Evolutionary conservation across 2,888 invertebrate species (phyloP).

Genomic region (Phalera bucephala): DNA sequence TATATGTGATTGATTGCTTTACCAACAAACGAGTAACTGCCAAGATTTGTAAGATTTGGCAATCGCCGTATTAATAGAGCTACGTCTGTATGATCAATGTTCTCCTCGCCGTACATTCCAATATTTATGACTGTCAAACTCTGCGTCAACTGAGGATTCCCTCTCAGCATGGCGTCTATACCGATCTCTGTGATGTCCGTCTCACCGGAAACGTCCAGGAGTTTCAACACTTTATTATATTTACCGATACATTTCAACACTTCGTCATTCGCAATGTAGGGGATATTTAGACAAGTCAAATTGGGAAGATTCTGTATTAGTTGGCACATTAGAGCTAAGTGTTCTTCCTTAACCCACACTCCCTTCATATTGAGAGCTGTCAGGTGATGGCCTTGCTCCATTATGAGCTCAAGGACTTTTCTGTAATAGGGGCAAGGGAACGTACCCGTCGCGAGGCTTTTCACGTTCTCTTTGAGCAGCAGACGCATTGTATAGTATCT

Average conservation of each 20-base stretch:
- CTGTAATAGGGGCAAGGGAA: constrained; percentile 89
- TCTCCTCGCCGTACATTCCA: constrained; percentile 87
- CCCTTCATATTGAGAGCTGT: constrained; percentile 87
- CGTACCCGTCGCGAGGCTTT: constrained; percentile 85
- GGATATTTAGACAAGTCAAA: constrained; percentile 85
- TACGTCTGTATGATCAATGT: constrained; percentile 85
- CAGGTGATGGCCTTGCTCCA: constrained; percentile 84
- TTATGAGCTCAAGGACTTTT: constrained; percentile 86
- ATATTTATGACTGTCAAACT: constrained; percentile 85
- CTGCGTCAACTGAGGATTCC: constrained; percentile 77
- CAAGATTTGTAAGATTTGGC: constrained; percentile 85
- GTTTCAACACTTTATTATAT: constrained; percentile 80
- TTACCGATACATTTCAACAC: constrained; percentile 84
- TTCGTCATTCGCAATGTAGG: constrained; percentile 87
- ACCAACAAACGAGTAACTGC: constrained; percentile 87
- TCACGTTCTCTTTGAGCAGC: constrained; percentile 85
- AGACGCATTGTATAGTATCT: constrained; percentile 86
- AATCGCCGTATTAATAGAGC: constrained; percentile 85
- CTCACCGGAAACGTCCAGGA: constrained; percentile 87
- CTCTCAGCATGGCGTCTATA: constrained; percentile 80
- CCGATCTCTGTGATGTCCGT: constrained; percentile 86
- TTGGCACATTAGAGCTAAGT: constrained; percentile 84
- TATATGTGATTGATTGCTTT: constrained; percentile 82
- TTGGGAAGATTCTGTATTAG: constrained; percentile 83
- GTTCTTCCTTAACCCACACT: constrained; percentile 88